Evolutionary conservation across 2,888 invertebrate genomes (phyloP).

Genomic region (Catocala fraxini): DNA sequence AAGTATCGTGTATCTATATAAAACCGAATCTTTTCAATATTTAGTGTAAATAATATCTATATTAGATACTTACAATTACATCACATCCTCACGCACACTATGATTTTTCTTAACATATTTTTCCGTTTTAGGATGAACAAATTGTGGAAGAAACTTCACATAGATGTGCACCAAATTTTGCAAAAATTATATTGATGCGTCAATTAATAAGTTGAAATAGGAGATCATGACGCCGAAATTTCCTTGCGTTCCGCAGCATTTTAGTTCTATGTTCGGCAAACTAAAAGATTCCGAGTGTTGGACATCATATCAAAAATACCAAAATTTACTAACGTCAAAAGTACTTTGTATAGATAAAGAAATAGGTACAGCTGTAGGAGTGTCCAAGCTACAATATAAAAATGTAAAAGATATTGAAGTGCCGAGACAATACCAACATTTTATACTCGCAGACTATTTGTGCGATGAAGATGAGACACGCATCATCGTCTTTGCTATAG

Average conservation of each 20-base stretch:
- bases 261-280: background rate
- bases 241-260: background rate
- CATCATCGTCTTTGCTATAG: conserved; percentile 1
- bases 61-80: too few relatives aligned
- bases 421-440: background rate
- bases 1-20: too few relatives aligned
- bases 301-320: background rate
- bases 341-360: background rate
- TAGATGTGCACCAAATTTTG: background rate
- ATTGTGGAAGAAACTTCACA: background rate
- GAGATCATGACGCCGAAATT: background rate
- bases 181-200: background rate
- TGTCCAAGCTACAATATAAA: background rate
- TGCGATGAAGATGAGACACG: background rate
- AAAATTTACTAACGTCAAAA: background rate
- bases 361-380: background rate
- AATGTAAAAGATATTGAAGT: conserved; percentile 2
- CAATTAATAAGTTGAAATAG: background rate
- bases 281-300: background rate
- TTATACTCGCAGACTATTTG: conserved; percentile 4
- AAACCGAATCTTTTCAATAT: too few relatives aligned
- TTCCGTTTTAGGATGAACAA: conserved; percentile 2
- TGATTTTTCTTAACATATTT: background rate
- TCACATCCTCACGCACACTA: background rate
- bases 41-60: too few relatives aligned